Evolutionary conservation across 2,113 vertebrate genomes (phyloP), one percentile per base, ranked within the genome.

Genomic region (Oxygymnocypris stewartii): DNA sequence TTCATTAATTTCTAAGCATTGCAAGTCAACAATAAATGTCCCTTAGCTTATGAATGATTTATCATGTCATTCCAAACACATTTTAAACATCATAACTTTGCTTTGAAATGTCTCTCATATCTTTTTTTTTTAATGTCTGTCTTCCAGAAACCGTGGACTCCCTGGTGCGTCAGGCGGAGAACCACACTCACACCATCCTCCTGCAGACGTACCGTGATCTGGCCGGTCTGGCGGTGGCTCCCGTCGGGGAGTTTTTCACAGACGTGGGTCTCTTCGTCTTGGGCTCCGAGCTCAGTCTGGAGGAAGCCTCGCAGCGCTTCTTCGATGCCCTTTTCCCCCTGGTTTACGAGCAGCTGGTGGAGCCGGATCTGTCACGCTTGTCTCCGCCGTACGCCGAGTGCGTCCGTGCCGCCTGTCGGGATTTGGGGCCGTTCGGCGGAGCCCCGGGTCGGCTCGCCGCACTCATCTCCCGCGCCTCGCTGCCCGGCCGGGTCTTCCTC

Each of bases 241-340:
- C 75, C 0, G 84, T 97, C 65, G 92, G 86, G 74, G 97, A 97
- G 81, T 92, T 98, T 90, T 98, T 98, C 90, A 96, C 96, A 0
- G 95, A 97, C 9, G 87, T 96, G 0, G 91, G 95, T 40, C 96
- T 98, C 76, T 98, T 96, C 85, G 57, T 97, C 61, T 93, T 98
- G 92, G 97, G 96, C 1, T 93, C 94, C 0, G 96, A 97, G 0
- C 2, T 95, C 76, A 93, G 87, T 84, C 89, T 94, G 0, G 96
- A 96, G 57, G 94, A 96, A 80, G 91, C 92, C n/a, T 93, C 96
- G 12, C 95, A 96, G 44, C 94, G 95, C 76, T 97, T 97, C 92
- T 97, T 98, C 61, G 95, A 97, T 9, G 92, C 92, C 0, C 93
- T 98, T 73, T 97, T 98, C 88, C 96, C 96, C 0, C 81, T 96